A percentile compares a stretch with the other conserved stretches of the same genome.
These are phyloP conservation scores for Tipula confusa DNA, from an alignment of 2,888 invertebrate genomes.

Conservation along the genomic window DNA sequence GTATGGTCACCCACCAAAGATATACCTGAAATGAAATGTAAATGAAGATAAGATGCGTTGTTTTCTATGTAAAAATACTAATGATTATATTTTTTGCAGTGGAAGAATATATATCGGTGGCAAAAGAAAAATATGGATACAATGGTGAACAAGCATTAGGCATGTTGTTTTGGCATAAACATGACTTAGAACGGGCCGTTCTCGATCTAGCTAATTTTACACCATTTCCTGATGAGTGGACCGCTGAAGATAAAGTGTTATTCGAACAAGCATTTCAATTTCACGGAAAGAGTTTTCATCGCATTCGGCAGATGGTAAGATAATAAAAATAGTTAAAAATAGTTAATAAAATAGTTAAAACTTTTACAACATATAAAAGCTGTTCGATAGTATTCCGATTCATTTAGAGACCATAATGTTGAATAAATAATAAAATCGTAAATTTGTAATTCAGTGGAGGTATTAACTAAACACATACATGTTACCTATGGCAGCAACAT, in stretches of 20 bases:
- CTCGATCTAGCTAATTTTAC: slow-evolving; percentile 94
- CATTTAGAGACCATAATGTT: no score
- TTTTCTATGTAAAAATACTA: slow-evolving; percentile 26
- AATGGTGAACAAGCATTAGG: slow-evolving; percentile 96
- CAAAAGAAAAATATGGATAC: slow-evolving; percentile 96
- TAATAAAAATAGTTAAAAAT: no score
- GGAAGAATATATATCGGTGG: slow-evolving; percentile 89
- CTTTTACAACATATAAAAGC: no score
- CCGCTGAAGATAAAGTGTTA: slow-evolving; percentile 93
- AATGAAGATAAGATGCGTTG: slow-evolving; percentile 44
- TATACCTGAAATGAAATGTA: slow-evolving; percentile 85
- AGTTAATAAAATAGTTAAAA: no score
- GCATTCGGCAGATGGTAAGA: slow-evolving; percentile 94
- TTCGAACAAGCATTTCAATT: slow-evolving; percentile 98
- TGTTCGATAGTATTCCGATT: no score
- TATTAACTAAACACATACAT: no score
- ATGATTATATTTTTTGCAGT: slow-evolving; percentile 70
- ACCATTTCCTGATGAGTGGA: slow-evolving; percentile 98
- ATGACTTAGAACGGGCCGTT: slow-evolving; percentile 87
- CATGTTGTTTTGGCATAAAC: slow-evolving; percentile 98
- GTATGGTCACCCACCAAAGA: slow-evolving; percentile 94
- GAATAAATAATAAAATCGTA: no score
- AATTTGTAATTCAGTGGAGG: no score
- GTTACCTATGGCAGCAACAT: no score
- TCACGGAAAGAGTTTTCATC: slow-evolving; percentile 96